Evolutionary conservation across 2,888 invertebrate genomes (phyloP), one percentile per base, ranked within the genome.

Genomic region (Eupeodes latifasciatus): DNA sequence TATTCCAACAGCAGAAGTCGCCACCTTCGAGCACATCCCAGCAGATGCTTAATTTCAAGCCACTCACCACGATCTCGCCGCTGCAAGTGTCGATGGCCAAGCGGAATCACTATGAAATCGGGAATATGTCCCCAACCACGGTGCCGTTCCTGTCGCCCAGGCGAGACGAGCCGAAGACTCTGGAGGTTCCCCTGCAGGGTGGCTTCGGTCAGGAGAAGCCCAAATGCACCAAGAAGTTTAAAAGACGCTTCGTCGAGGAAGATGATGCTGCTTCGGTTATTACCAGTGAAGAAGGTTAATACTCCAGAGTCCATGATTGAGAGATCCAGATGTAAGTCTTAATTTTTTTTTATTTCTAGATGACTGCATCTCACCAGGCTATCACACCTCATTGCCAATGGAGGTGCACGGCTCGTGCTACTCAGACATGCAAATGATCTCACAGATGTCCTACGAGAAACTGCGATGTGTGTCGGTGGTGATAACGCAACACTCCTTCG

Each of bases 381-480:
- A 94, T 81, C 94, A 94, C 66, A 93, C 93, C 2, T 93, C 93
- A 6, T 90, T 94, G 61, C 94, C 94, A 5, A 91, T 94, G 91
- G 94, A 94, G 85, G 94, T 94, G 0, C 94, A 94, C 67, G 94
- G 94, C 7, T 93, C 94, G 0, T 93, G 94, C 79, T 94, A 94
- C 85, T 93, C 94, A 1, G 94, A 93, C 85, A 93, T 94, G 94
- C 93, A 94, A 91, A 94, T 94, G 93, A 93, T 94, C 81, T 94
- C 94, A 5, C 93, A 93, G 59, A 91, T 92, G 16, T 93, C 94
- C 2, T 93, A 92, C 83, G 93, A 93, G 71, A 92, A 93, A 40
- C 89, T 94, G 5, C 92, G 92, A 40, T 93, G 93, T 66, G 91
- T 92, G 19, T 93, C 93, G 72, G 93, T 93, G 1, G 91, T 93